These are phyloP conservation scores for Megastigmus dorsalis DNA, from an alignment of 2,888 invertebrate genomes.

Conservation along the genomic window DNA sequence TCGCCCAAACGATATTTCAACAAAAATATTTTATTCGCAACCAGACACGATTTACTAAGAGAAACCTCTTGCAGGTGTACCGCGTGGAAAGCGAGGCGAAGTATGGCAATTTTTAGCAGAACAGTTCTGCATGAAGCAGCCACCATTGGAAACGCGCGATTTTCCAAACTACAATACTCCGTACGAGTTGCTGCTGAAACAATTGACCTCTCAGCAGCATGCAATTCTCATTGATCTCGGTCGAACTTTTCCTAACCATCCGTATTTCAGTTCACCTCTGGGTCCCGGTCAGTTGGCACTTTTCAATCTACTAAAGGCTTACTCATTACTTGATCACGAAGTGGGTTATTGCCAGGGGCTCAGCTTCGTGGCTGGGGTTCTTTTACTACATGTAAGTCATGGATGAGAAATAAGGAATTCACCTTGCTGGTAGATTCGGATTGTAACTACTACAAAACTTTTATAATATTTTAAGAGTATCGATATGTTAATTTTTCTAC, in stretches of 20 bases:
- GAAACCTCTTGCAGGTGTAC: constrained; percentile 82
- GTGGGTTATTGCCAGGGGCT: constrained; percentile 98
- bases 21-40: too few relatives aligned
- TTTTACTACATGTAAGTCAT: constrained; percentile 93
- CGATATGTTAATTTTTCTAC: too few relatives aligned
- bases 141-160: constrained; percentile 82
- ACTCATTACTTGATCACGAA: constrained; percentile 94
- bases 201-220: constrained; percentile 95
- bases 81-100: constrained; percentile 88
- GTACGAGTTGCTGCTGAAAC: constrained; percentile 87
- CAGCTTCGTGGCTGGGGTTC: constrained; percentile 95
- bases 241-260: constrained; percentile 95
- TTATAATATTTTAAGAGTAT: too few relatives aligned
- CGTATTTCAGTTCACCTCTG: constrained; percentile 92
- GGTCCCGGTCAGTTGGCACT: constrained; percentile 95
- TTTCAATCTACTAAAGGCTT: constrained; percentile 96
- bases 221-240: constrained; percentile 96
- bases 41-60: too few relatives aligned
- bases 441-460: too few relatives aligned
- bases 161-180: constrained; percentile 87
- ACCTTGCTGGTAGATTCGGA: too few relatives aligned
- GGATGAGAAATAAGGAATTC: too few relatives aligned
- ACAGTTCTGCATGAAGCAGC: constrained; percentile 83
- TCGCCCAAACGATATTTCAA: too few relatives aligned
- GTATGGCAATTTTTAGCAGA: constrained; percentile 95